These are phyloP conservation scores for Gambusia affinis DNA, from an alignment of 2,113 vertebrate species.

Conservation along the genomic window DNA sequence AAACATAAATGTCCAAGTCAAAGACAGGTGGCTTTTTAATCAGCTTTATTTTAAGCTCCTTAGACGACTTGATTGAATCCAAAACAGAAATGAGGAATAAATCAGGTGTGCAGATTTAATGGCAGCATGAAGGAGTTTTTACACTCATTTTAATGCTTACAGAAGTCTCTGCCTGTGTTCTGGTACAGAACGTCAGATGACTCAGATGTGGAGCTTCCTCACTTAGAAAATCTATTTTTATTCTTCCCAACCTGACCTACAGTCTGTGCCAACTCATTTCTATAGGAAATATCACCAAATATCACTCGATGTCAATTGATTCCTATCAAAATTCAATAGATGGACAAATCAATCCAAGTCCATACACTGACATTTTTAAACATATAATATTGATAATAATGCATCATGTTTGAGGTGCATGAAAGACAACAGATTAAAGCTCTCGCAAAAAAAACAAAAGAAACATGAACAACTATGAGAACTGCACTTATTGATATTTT, in stretches of 20 bases:
- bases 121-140: background rate
- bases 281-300: constrained; percentile 4
- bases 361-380: no score
- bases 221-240: constrained; percentile 62
- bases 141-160: background rate
- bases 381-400: constrained; percentile 5
- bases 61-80: background rate
- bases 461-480: background rate
- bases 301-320: background rate
- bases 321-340: constrained; percentile 15
- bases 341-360: background rate
- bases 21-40: background rate
- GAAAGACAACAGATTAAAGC: background rate
- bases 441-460: background rate
- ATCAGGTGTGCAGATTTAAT: background rate
- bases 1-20: no score
- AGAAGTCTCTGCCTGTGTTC: constrained; percentile 39
- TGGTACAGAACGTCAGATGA: constrained; percentile 48
- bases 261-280: constrained; percentile 43
- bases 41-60: background rate
- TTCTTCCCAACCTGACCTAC: constrained; percentile 44
- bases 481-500: background rate
- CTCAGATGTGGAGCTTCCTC: constrained; percentile 53
- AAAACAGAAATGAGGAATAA: background rate
- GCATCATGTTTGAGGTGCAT: constrained; percentile 23